Base-by-base conservation (phyloP, 2,113 vertebrate genomes). In the Isichthys henryi region DNA sequence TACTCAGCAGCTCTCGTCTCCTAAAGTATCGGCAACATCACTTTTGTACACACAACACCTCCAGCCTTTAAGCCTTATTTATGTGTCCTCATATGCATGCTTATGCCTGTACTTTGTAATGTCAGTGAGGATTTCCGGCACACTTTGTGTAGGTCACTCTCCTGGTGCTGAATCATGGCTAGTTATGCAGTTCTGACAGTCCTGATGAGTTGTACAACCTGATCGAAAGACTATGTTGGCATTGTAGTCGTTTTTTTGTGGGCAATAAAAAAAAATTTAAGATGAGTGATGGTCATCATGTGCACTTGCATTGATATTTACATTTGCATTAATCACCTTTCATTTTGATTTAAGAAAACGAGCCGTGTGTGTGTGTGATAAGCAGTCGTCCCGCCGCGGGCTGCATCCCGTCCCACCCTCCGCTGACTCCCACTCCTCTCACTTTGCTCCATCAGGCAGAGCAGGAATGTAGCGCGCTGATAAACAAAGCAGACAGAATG, bases 401-500 rank as follows among this genome's bases (percentile, higher is more conserved):
- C 85, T 84, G 80, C 56, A 85, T 83, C 35, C 45, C 89, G 9
- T 45, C 88, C 89, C 85, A 23, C 52, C 74, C 39, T 66, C 62
- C n/a, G n/a, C n/a, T 88, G 31, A 21, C 62, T 46, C 83, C 82
- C 84, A 91, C 86, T 88, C 88, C 90, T 93, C 89, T 35, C 89
- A 92, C 15, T 39, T 94, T 92, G 94, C 87, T 92, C 56, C 88
- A 91, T 88, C 88, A 17, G 48, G 90, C 62, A 53, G 27, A 89
- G 9, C 88, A 91, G 92, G 90, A 92, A 92, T 90, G 91, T 88
- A 90, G 45, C 89, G 23, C 80, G 0, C 8, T 88, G 89, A 70
- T 91, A 91, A 94, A 92, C 89, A 52, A 85, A 95, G 88, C 89
- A 91, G 45, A 88, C 35, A 89, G 66, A 90, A 87, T 88, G 46